These are phyloP conservation scores for Phrynosoma platyrhinos DNA, from an alignment of 2,113 vertebrate genomes.

Conservation along the genomic window DNA sequence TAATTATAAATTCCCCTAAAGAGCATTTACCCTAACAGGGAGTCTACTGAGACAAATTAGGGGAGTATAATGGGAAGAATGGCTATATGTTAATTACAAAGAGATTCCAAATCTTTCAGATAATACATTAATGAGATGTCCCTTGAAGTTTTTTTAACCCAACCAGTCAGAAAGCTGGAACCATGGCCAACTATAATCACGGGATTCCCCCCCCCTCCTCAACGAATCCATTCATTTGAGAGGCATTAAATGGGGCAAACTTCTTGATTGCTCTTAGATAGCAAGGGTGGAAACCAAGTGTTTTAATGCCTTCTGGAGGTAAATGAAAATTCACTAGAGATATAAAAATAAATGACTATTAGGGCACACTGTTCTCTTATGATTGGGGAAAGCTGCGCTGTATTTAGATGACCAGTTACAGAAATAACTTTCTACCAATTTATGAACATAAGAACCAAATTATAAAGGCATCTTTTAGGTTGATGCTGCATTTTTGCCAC, in stretches of 20 bases:
- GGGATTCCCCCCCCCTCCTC: constrained; percentile 46
- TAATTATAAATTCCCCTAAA: too few relatives aligned
- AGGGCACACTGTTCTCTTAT: fast-evolving
- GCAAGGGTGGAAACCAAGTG: fast-evolving
- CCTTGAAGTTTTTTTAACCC: constrained; percentile 44
- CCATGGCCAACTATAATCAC: constrained; percentile 47
- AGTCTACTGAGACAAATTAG: not conserved
- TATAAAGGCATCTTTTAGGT: fast-evolving
- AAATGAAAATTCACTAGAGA: fast-evolving
- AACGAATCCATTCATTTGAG: fast-evolving
- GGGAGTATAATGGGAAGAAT: not conserved
- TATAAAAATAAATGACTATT: not conserved
- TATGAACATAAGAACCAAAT: fast-evolving
- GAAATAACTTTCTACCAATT: fast-evolving
- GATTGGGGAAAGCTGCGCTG: not conserved
- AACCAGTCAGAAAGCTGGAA: constrained; percentile 44
- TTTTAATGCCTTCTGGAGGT: not conserved
- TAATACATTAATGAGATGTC: not conserved
- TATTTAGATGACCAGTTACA: fast-evolving
- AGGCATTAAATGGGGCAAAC: not conserved
- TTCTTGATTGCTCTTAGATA: not conserved
- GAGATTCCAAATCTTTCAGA: too few relatives aligned
- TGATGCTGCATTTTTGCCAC: not conserved
- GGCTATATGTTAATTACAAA: not conserved
- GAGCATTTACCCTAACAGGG: not conserved